Evolutionary conservation across 2,888 invertebrate genomes (phyloP).

Genomic region (Tromatobia lineatoria): DNA sequence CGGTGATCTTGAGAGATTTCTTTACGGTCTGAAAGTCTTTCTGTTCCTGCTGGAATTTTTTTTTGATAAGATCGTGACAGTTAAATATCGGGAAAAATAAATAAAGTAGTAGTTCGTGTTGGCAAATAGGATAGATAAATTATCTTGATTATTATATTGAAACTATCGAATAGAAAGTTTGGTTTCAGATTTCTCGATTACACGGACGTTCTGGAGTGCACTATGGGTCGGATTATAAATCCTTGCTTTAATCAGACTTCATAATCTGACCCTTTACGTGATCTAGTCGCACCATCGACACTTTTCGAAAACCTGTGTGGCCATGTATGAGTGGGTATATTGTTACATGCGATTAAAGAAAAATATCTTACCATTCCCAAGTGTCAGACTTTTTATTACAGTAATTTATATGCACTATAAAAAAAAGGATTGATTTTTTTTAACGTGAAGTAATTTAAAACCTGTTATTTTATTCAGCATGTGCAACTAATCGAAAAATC

Average conservation of each 20-base stretch:
- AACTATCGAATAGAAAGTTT: conserved; percentile 65
- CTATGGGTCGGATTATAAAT: neutral
- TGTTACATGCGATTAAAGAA: neutral
- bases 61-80: conserved; percentile 6
- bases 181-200: conserved; percentile 55
- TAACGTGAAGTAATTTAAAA: no score
- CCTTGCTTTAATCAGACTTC: neutral
- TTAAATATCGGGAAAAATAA: neutral
- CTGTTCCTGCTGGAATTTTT: neutral
- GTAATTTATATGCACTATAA: neutral
- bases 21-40: neutral
- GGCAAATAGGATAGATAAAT: conserved; percentile 5
- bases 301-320: neutral
- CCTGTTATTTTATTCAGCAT: no score
- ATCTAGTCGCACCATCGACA: neutral
- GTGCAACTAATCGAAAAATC: no score
- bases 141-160: conserved; percentile 64
- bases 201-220: neutral
- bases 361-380: neutral
- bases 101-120: neutral
- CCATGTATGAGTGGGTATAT: neutral
- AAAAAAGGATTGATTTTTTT: neutral
- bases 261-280: neutral
- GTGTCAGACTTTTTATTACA: neutral
- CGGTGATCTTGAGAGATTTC: neutral